Evolutionary conservation across 2,797 vertebrate genomes (phyloP).

Genomic region (Enoplosus armatus): DNA sequence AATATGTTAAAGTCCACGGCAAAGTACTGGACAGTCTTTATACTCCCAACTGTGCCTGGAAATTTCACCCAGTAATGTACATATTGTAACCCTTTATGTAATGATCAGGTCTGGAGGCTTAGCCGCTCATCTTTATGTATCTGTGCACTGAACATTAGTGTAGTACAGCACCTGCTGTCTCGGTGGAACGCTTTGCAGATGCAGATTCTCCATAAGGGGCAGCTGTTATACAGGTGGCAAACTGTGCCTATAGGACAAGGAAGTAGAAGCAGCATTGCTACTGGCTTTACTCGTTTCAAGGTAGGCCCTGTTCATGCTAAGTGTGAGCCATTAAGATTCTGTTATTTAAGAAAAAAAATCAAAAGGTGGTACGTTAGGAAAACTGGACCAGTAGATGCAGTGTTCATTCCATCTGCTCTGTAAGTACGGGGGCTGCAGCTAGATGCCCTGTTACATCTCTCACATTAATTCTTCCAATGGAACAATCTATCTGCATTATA

Average conservation of each 20-base stretch:
- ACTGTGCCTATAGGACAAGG: not conserved
- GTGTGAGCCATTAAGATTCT: not conserved
- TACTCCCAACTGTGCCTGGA: no score
- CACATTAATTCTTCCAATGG: no score
- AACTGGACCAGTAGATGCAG: no score
- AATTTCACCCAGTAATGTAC: no score
- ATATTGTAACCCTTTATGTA: slow-evolving; percentile 24
- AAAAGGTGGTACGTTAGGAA: no score
- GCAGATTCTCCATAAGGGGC: not conserved
- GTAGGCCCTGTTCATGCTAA: not conserved
- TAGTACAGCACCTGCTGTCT: slow-evolving; percentile 3
- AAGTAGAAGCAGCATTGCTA: not conserved
- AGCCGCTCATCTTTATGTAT: slow-evolving; percentile 30
- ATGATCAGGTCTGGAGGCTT: slow-evolving; percentile 29
- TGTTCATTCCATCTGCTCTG: no score
- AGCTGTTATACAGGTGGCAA: not conserved
- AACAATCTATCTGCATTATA: no score
- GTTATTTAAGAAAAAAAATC: not conserved
- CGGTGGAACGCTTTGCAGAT: not conserved
- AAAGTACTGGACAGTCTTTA: no score
- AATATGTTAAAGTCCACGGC: not conserved
- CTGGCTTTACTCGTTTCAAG: not conserved
- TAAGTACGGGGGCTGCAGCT: no score
- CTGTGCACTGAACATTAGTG: slow-evolving; percentile 15
- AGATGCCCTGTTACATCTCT: no score